phyloP scores from a whole-genome alignment of 2,113 vertebrate genomes.

The Oryzias celebensis region DNA sequence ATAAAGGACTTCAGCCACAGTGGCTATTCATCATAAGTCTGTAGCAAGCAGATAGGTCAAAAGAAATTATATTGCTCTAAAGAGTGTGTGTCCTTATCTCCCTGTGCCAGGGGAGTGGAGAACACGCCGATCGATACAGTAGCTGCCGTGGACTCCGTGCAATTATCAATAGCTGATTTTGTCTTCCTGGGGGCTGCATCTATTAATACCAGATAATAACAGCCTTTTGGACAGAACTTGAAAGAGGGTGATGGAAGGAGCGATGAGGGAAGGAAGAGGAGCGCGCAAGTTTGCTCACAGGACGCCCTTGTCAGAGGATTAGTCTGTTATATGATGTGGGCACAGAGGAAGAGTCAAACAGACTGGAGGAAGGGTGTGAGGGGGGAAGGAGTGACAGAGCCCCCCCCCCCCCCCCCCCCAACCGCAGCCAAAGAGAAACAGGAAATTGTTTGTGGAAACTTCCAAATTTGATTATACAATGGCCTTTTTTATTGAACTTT shows the following conservation, averaged over 20 bases:
- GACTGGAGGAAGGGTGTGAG: conserved; percentile 12
- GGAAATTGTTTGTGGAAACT: too few relatives aligned
- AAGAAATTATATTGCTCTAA: conserved; percentile 99
- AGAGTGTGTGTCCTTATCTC: conserved; percentile 99
- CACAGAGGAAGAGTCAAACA: conserved; percentile 54
- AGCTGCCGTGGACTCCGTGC: conserved; percentile 96
- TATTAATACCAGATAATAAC: conserved; percentile 99
- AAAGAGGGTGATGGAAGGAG: conserved; percentile 63
- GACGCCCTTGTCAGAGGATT: conserved; percentile 75
- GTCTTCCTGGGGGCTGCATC: conserved; percentile 94
- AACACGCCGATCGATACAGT: conserved; percentile 98
- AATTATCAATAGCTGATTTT: conserved; percentile 99
- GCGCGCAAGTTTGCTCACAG: conserved; percentile 60
- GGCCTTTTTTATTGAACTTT: background rate
- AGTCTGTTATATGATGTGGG: conserved; percentile 63
- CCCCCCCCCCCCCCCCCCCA: too few relatives aligned
- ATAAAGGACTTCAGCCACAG: conserved; percentile 99
- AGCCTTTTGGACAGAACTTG: conserved; percentile 83
- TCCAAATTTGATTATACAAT: too few relatives aligned
- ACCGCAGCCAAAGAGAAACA: too few relatives aligned
- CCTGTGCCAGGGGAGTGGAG: conserved; percentile 95
- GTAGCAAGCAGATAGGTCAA: conserved; percentile 99
- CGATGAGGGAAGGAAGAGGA: conserved; percentile 10
- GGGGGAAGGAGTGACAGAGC: background rate
- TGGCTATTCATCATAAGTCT: conserved; percentile 99